A percentile compares a stretch with the other conserved stretches of the same genome.
phyloP scores from a whole-genome alignment of 2,113 vertebrate genomes.

The Reinhardtius hippoglossoides region DNA sequence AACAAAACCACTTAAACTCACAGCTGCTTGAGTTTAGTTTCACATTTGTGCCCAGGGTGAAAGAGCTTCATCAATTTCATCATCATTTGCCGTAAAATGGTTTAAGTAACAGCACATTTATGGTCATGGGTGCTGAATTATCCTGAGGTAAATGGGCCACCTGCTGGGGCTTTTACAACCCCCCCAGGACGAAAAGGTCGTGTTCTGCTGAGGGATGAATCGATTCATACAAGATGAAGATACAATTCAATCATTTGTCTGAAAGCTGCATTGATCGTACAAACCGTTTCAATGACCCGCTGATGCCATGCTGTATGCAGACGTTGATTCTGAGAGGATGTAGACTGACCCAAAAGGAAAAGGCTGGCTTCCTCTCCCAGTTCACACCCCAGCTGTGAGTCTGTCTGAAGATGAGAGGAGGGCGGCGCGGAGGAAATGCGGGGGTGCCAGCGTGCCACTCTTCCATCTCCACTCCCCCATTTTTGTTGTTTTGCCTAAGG shows the following conservation, averaged over 20 bases:
- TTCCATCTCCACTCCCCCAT: slow-evolving; percentile 17
- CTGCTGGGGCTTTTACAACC: neutral
- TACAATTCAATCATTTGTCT: neutral
- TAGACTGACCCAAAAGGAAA: slow-evolving; percentile 66
- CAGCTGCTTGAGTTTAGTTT: slow-evolving; percentile 36
- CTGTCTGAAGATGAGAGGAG: slow-evolving; percentile 43
- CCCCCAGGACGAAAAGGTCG: neutral
- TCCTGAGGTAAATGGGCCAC: neutral
- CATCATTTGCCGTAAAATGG: neutral
- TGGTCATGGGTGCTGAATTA: neutral
- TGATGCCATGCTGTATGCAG: slow-evolving; percentile 1
- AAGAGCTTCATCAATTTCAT: neutral
- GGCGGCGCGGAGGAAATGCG: slow-evolving; percentile 1
- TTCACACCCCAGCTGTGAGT: slow-evolving; percentile 70
- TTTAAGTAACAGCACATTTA: neutral
- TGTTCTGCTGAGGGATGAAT: neutral
- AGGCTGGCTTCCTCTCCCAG: slow-evolving; percentile 46
- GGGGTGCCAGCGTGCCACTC: slow-evolving; percentile 20
- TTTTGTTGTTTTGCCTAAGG: slow-evolving; percentile 40
- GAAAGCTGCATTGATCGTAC: neutral
- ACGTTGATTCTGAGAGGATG: slow-evolving; percentile 46
- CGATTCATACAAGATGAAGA: neutral
- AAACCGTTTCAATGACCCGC: neutral
- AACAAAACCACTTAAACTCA: slow-evolving; percentile 20
- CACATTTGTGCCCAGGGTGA: neutral